A percentile compares a stretch with the other conserved stretches of the same genome.
Evolutionary conservation across 2,888 invertebrate species (phyloP).

Genomic region (Allygus modestus): DNA sequence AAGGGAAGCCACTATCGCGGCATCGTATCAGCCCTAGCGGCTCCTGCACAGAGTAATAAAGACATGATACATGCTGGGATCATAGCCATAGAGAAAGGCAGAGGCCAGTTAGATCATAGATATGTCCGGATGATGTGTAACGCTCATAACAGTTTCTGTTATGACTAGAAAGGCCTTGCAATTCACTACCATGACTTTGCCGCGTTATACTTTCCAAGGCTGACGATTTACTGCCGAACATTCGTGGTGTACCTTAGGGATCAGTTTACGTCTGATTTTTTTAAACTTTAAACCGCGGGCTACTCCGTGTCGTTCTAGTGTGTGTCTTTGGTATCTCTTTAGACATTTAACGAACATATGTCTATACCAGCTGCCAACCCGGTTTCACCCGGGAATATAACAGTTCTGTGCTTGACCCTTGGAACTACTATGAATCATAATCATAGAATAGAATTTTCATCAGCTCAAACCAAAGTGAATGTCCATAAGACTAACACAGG

Average conservation of each 20-base stretch:
- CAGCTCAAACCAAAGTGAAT: too few relatives aligned
- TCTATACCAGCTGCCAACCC: too few relatives aligned
- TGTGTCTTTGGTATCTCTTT: too few relatives aligned
- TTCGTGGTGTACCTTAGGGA: conserved; percentile 6
- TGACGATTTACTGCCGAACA: background rate
- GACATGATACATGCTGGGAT: conserved; percentile 29
- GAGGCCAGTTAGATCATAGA: conserved; percentile 11
- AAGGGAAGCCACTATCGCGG: background rate
- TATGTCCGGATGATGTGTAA: conserved; percentile 9
- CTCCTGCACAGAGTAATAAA: conserved; percentile 23
- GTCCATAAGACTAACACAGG: too few relatives aligned
- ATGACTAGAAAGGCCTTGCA: conserved; percentile 20
- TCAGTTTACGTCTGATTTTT: background rate
- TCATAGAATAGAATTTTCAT: too few relatives aligned
- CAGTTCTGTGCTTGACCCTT: too few relatives aligned
- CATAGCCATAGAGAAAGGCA: conserved; percentile 22
- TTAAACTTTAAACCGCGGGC: too few relatives aligned
- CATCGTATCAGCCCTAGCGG: conserved; percentile 5
- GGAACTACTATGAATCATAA: too few relatives aligned
- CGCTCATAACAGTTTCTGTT: background rate
- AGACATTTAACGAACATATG: too few relatives aligned
- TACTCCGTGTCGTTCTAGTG: too few relatives aligned
- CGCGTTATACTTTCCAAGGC: background rate
- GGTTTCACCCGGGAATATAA: too few relatives aligned
- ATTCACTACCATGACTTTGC: background rate